Evolutionary conservation across 2,888 invertebrate species (phyloP), one percentile per base, ranked within the genome.

Genomic region (Celastrina argiolus): DNA sequence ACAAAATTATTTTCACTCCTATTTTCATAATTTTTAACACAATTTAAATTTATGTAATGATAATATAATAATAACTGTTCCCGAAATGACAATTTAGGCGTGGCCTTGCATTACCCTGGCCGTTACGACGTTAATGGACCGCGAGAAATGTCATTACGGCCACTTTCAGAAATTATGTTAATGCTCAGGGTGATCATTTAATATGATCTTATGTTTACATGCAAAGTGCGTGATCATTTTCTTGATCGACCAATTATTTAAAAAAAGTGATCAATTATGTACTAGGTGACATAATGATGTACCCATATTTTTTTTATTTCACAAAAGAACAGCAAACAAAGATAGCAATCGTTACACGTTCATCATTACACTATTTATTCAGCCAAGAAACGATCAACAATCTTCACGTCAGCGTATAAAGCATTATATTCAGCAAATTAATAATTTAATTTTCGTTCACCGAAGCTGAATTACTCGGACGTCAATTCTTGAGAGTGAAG

Each of bases 131-230:
- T 79, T 79, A 83, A 82, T 77, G 80, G 75, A 74, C 78, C 75
- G 75, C 75, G 78, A 75, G 74, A 78, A 72, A 74, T 73, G 78
- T 78, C 77, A 77, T 81, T 81, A 80, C 76, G 75, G 75, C 77
- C 82, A 83, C 81, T 82, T 81, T 78, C 73, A 71, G 76, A 74
- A 71, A 61, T 61, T 39, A 39, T 61, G 36, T 28, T 58, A 51
- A 51, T 51, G 22, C 51, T 26, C 22, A 22, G 26, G 51, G 51
- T 51, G 22, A 51, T 51, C 51, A 22, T 51, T 51, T 51, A 51
- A 22, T 51, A 51, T 22, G 51, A 51, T 51, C 22, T 51, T 51
- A 12, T 22, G 51, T 12, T 51, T 22, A 22, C 4, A 22, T 22
- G 14, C 36, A 1, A 12, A 8, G 36, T 36, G 10, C 12, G 31